Evolutionary conservation across 2,888 invertebrate genomes (phyloP).

Genomic region (Luffia ferchaultella): DNA sequence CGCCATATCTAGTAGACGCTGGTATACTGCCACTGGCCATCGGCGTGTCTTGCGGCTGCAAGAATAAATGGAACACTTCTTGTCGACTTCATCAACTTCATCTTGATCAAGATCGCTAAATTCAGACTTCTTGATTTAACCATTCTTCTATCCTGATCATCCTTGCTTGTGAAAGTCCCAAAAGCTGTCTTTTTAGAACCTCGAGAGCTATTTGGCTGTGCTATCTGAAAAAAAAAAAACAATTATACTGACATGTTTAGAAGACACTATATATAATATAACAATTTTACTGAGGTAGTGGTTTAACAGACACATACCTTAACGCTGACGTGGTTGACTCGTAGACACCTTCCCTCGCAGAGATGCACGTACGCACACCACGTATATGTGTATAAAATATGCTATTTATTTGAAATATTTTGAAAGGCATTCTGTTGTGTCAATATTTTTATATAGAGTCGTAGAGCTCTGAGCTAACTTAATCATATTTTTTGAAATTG

Average conservation of each 20-base stretch:
- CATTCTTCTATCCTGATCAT: constrained; percentile 1
- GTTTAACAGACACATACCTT: constrained; percentile 11
- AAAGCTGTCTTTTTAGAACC: constrained; percentile 8
- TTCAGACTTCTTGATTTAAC: constrained; percentile 13
- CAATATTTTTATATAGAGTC: too few species aligned
- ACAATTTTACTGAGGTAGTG: constrained; percentile 10
- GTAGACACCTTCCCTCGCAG: neutral
- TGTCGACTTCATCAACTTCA: constrained; percentile 8
- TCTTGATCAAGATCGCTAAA: constrained; percentile 8
- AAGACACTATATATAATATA: constrained; percentile 10
- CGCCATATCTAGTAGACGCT: neutral
- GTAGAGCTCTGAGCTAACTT: too few species aligned
- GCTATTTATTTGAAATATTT: too few species aligned
- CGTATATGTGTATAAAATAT: too few species aligned
- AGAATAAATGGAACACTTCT: constrained; percentile 11
- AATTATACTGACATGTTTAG: constrained; percentile 5
- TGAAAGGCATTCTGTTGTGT: too few species aligned
- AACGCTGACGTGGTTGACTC: constrained; percentile 10
- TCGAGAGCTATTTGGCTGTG: constrained; percentile 8
- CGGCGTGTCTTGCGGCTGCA: constrained; percentile 10
- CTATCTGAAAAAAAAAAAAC: constrained; percentile 8
- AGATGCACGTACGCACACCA: neutral
- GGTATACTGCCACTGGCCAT: neutral
- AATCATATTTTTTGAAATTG: too few species aligned
- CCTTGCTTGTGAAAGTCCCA: constrained; percentile 4